These are phyloP conservation scores for Scrobipalpa costella DNA, from an alignment of 2,888 invertebrate species.

Conservation along the genomic window DNA sequence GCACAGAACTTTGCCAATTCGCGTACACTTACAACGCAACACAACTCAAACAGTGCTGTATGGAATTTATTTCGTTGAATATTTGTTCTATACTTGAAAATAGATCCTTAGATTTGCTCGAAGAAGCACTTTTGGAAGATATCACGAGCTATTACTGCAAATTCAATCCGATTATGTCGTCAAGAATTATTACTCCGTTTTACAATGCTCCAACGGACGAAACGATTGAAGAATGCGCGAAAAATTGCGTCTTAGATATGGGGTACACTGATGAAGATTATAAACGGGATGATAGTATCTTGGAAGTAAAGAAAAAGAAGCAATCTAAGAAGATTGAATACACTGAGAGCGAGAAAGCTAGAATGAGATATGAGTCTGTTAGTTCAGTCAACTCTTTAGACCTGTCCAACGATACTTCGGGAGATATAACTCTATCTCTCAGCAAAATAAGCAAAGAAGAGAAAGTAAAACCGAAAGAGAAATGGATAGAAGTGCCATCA, in stretches of 20 bases:
- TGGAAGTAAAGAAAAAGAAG: slow-evolving; percentile 67
- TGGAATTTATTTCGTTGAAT: slow-evolving; percentile 90
- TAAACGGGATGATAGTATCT: slow-evolving; percentile 66
- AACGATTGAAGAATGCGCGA: slow-evolving; percentile 65
- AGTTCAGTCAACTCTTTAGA: slow-evolving; percentile 71
- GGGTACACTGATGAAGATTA: slow-evolving; percentile 76
- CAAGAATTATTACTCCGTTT: slow-evolving; percentile 85
- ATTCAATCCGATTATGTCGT: slow-evolving; percentile 81
- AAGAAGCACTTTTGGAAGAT: slow-evolving; percentile 82
- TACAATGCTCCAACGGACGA: slow-evolving; percentile 83
- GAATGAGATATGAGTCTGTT: slow-evolving; percentile 66
- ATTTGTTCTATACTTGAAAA: slow-evolving; percentile 86
- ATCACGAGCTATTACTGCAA: slow-evolving; percentile 85
- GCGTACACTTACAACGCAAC: slow-evolving; percentile 88
- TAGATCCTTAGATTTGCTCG: slow-evolving; percentile 83
- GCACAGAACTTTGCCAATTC: slow-evolving; percentile 87
- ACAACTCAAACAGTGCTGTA: slow-evolving; percentile 85
- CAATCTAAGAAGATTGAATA: slow-evolving; percentile 70
- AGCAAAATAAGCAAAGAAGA: slow-evolving; percentile 62
- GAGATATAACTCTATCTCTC: slow-evolving; percentile 67
- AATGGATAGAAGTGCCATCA: slow-evolving; percentile 73
- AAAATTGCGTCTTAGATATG: slow-evolving; percentile 68
- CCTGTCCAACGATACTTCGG: slow-evolving; percentile 60
- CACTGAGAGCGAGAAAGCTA: slow-evolving; percentile 70
- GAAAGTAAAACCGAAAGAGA: slow-evolving; percentile 47